Base-by-base conservation (phyloP, 2,888 invertebrate genomes). In the Tetanocera ferruginea region DNA sequence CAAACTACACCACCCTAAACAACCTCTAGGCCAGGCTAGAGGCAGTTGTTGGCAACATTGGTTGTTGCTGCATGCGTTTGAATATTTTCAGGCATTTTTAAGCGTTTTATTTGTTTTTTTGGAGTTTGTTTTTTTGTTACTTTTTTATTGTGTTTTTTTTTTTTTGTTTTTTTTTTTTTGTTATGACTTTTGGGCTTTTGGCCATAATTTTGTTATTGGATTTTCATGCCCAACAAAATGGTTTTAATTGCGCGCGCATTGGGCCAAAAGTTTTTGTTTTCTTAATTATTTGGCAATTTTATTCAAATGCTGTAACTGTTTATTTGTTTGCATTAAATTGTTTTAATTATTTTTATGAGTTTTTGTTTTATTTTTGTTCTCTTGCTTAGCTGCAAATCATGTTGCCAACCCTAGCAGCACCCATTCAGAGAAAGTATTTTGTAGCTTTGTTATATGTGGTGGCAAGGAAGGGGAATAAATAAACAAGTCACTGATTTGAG, bases 251-350 rank as follows among this genome's bases (percentile, higher is more conserved):
- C 28, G 31, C 4, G 25, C 60, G 51, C 23, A 23, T 3, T 31
- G 60, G 72, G 55, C 28, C 55, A 19, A 57, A 72, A 55, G 37
- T 57, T 72, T 72, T 72, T 57, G 57, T 37, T 76, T 67, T 66
- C 76, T 76, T 57, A 76, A 76, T 76, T 67, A 69, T 76, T 76
- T 55, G 57, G 67, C 57, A 52, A 67, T 76, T 76, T 76, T 34
- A 67, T 76, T 64, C 55, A 55, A 34, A 76, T 62, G 62, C 31
- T 5, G 49, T 43, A 49, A 25, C 25, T 23, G 25, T 43, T 49
- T 31, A 11, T 73, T 73, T 62, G 60, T 43, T 69, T 25, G 43
- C 19, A 49, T 49, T 17, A 43, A 23, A 49, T 51, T 51, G 25
- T 28, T 11, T 43, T 69, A 69, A 23, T 51, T 69, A 51, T 25